Conservation (phyloP, 2,888 invertebrate genomes). For the Morpho helenor region DNA sequence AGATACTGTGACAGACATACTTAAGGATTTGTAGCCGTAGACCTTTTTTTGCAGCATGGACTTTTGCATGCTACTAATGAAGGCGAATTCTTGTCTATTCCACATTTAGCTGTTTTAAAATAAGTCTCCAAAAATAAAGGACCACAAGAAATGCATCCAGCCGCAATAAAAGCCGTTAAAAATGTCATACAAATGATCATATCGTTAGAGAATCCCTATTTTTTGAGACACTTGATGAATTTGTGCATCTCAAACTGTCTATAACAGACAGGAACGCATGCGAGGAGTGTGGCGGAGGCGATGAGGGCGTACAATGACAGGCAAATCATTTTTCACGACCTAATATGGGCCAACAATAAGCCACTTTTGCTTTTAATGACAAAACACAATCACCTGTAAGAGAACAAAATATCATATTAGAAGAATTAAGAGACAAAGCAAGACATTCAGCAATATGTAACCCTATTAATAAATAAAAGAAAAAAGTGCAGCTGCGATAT, state of each 20-base stretch:
- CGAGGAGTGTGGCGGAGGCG: constrained; percentile 58
- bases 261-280: constrained; percentile 63
- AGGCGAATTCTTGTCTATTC: neutral
- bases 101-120: constrained; percentile 27
- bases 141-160: constrained; percentile 44
- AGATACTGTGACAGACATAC: neutral
- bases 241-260: constrained; percentile 50
- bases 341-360: neutral
- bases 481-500: too few species aligned
- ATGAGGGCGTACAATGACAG: constrained; percentile 61
- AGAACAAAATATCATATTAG: neutral
- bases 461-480: too few species aligned
- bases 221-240: constrained; percentile 52
- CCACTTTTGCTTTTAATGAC: neutral
- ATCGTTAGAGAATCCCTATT: constrained; percentile 31
- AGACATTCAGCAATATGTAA: too few species aligned
- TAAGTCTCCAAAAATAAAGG: constrained; percentile 45
- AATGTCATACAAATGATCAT: constrained; percentile 54
- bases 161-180: constrained; percentile 44
- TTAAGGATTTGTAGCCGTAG: constrained; percentile 12
- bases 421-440: too few species aligned
- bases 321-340: constrained; percentile 59
- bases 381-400: neutral
- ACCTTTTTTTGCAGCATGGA: constrained; percentile 44
- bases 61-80: constrained; percentile 36